A percentile compares a stretch with the other conserved stretches of the same genome.
These are phyloP conservation scores for Sander vitreus DNA, from an alignment of 2,113 vertebrate genomes.

Conservation along the genomic window DNA sequence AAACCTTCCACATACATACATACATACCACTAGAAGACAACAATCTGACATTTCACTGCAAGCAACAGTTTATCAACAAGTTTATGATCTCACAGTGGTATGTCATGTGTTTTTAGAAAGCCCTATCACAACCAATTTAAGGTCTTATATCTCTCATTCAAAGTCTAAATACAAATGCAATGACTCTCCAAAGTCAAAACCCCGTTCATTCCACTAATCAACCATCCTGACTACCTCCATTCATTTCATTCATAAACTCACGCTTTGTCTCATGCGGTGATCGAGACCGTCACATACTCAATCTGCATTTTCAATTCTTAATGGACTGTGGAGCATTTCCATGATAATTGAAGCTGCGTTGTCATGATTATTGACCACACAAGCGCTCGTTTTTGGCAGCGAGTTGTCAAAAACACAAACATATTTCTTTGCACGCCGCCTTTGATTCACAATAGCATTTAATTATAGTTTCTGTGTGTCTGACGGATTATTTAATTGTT, in stretches of 20 bases:
- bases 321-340: conserved; percentile 40
- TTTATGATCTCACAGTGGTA: not conserved
- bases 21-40: no score
- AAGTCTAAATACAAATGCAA: not conserved
- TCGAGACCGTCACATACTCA: not conserved
- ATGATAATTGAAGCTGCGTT: conserved; percentile 54
- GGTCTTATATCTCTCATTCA: not conserved
- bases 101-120: not conserved
- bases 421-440: not conserved
- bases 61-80: not conserved
- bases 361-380: conserved; percentile 81
- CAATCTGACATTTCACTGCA: no score
- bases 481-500: conserved; percentile 18
- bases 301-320: conserved; percentile 62
- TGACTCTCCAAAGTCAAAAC: not conserved
- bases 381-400: conserved; percentile 23
- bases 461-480: conserved; percentile 15
- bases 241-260: conserved; percentile 16
- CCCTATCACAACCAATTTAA: not conserved
- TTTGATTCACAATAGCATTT: conserved; percentile 25
- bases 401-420: not conserved
- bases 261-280: not conserved
- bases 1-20: no score
- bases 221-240: no score
- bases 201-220: no score